These are phyloP conservation scores for Mystacides longicornis DNA, from an alignment of 2,888 invertebrate species.

Conservation along the genomic window DNA sequence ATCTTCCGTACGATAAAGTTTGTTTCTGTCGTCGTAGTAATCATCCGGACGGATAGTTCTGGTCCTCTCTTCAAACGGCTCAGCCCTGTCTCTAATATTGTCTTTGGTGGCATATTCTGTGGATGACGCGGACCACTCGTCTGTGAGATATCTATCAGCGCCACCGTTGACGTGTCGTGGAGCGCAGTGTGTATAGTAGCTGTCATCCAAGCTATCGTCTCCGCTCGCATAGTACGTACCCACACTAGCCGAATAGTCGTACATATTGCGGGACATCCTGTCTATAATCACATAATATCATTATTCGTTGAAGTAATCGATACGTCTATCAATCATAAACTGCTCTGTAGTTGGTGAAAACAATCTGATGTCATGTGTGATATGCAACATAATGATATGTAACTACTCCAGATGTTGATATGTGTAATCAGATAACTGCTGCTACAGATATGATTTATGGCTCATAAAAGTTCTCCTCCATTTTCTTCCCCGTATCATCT, in stretches of 20 bases:
- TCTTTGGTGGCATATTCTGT: conserved; percentile 18
- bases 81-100: conserved; percentile 19
- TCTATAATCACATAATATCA: background rate
- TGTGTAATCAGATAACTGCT: background rate
- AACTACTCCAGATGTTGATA: background rate
- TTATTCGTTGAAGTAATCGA: too few species aligned
- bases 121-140: conserved; percentile 23
- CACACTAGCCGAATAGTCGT: conserved; percentile 23
- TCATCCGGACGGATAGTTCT: conserved; percentile 26
- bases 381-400: background rate
- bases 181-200: conserved; percentile 21
- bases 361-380: background rate
- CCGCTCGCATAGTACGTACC: conserved; percentile 23
- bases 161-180: conserved; percentile 15
- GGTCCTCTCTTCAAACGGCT: conserved; percentile 26
- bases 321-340: background rate
- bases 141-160: conserved; percentile 15
- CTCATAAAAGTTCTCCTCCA: too few species aligned
- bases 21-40: conserved; percentile 24
- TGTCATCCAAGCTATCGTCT: conserved; percentile 23
- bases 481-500: too few species aligned
- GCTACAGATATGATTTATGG: too few species aligned
- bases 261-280: conserved; percentile 20
- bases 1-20: conserved; percentile 23
- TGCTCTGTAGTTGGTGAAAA: too few species aligned